Evolutionary conservation across 92 coral and sea anemone species (phyloP), one percentile per base, ranked within the genome.

Genomic region (Phymanthus crucifer): DNA sequence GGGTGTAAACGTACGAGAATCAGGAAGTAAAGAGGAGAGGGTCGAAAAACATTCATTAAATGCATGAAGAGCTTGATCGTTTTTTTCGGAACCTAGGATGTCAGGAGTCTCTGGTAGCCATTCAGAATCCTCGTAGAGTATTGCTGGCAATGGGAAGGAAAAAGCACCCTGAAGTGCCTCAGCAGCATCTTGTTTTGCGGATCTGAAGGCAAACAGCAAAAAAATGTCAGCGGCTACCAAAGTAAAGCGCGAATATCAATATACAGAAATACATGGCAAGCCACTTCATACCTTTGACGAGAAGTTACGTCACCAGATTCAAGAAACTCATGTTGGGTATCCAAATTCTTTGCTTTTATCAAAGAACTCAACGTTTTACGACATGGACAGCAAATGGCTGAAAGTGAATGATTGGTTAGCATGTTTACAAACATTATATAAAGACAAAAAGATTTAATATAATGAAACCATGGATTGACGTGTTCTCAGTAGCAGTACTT

Each of bases 71-170:
- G 24, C 57, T 50, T 50, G 14, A 47, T 40, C 69, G 31, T 34
- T 64, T 64, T 71, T 33, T 37, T 24, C 82, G 34, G 21, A 47
- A 32, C 52, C 84, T 32, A 24, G 66, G 19, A n/a, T n/a, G 78
- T 35, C 58, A 3, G 83, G 77, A 34, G 83, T 79, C 29, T 79
- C 73, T 38, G 77, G 83, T 36, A 68, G 40, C 76, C 83, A 79
- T 67, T 79, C 83, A 26, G 76, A 27, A 7, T 66, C 77, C 9
- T 70, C 77, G 13, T 47, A 36, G 67, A 10, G 13, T 65, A 36
- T 27, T 27, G 46, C 77, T 18, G 24, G 83, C 19, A 76, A 24
- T 66, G 83, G 77, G 19, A 61, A 78, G 57, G 67, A 57, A 6
- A 78, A 47, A n/a, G 66, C 40, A 35, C 43, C 35, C 73, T 34